Base-by-base conservation (phyloP, 2,888 invertebrate species). In the Griposia aprilina region DNA sequence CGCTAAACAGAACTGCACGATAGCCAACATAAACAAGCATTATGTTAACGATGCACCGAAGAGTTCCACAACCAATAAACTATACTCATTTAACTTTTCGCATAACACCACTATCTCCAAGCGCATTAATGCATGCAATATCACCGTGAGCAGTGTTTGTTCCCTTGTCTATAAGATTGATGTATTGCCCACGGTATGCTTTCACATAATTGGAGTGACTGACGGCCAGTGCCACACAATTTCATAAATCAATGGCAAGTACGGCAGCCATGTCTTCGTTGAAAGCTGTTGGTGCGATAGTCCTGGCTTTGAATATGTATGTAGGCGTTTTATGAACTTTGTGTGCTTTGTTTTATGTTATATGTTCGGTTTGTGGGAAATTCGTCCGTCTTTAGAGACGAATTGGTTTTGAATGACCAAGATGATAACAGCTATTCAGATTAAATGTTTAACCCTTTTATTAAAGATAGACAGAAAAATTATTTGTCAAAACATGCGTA, bases 91-190 rank as follows among this genome's bases (percentile, higher is more conserved):
- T 81, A 88, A 87, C 82, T 88, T 88, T 87, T 79, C 79, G 74
- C 78, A 89, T 85, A 76, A 85, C 78, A 71, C 72, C 72, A 79
- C 74, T 87, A 83, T 88, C 82, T 77, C 75, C 76, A 2, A 74
- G 80, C 79, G 86, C 88, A 88, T 82, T 84, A 88, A 87, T 86
- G 83, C 84, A 89, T 88, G 85, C 85, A 84, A 82, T 89, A 88
- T 88, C 86, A 83, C 76, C 82, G 79, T 80, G 80, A 84, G 78
- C 85, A 71, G 68, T 90, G 89, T 90, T 90, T 90, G 90, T 83
- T 87, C 87, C 72, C 82, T 85, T 88, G 91, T 91, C 92, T 90
- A 90, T 90, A 91, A 92, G 94, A 94, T 93, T 94, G 95, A 94
- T 94, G 91, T 90, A 93, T 92, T 89, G 86, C 78, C 79, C 87